Conservation (phyloP, 2,888 invertebrate species). For the Andricus quercusramuli region DNA sequence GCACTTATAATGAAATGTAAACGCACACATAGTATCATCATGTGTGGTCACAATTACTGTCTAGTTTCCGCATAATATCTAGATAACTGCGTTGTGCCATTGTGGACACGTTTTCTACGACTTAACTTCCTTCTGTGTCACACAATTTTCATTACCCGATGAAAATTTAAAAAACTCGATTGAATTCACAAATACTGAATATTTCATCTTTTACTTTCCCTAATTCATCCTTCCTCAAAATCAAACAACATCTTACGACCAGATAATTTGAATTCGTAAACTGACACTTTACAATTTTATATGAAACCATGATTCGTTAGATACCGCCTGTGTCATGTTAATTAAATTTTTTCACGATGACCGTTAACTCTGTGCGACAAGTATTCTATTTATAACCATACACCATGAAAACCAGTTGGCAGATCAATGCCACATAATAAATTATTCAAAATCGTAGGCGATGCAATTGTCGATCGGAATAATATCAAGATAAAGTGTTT, state of each 20-base stretch:
- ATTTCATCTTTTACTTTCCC: too few relatives aligned
- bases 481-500: background rate
- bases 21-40: slow-evolving; percentile 5
- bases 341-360: background rate
- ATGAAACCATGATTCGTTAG: too few relatives aligned
- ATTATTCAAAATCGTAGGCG: slow-evolving; percentile 9
- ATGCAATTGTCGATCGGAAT: background rate
- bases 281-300: too few relatives aligned
- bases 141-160: background rate
- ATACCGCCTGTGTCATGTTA: background rate
- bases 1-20: slow-evolving; percentile 13
- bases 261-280: too few relatives aligned
- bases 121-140: background rate
- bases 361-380: background rate
- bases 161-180: too few relatives aligned
- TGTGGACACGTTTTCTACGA: slow-evolving; percentile 7
- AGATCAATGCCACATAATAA: background rate
- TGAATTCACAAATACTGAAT: too few relatives aligned
- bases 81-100: slow-evolving; percentile 22
- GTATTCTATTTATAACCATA: background rate
- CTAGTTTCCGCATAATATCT: background rate
- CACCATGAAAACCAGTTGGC: background rate
- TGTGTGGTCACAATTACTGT: slow-evolving; percentile 1
- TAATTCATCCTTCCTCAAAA: too few relatives aligned
- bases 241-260: too few relatives aligned